Evolutionary conservation across 2,797 vertebrate genomes (phyloP), one percentile per base, ranked within the genome.

Genomic region (Sternotherus odoratus): DNA sequence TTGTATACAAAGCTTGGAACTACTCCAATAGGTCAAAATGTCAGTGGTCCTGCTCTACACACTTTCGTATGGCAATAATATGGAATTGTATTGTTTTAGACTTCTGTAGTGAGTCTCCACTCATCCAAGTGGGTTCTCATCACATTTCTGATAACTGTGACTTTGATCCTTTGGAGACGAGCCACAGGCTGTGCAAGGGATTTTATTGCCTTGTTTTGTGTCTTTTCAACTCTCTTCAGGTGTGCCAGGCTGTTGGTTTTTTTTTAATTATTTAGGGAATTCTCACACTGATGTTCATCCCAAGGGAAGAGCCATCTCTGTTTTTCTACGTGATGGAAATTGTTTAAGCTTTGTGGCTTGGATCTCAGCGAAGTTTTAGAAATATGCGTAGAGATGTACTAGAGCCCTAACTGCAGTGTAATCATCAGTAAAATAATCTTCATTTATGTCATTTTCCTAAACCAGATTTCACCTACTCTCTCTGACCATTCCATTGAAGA

Each of bases 361-460:
- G 66, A 46, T 57, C 72, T 89, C 75, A n/a, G 50, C 46, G 28
- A 49, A 46, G 28, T 46, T 86, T 96, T 91, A 95, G 85, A 89
- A 94, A 94, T 81, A 96, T 89, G 54, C 77, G 85, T 95, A 86
- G 60, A 87, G 95, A 88, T 91, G 88, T 95, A 92, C 95, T 0
- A 19, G 83, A 96, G 82, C 87, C 91, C 95, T 95, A 95, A 97
- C 88, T 91, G 81, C 87, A 91, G 89, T 21, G 75, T 95, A 95
- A 95, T 90, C 91, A 93, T 92, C 85, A 75, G 74, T 95, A 91
- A 95, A 96, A 96, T 96, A 49, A 89, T 89, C 86, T 96, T 92
- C 89, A 90, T 96, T 96, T 92, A 95, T 96, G 95, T 94, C 93
- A 94, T 85, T 91, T 93, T 95, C 36, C 88, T 94, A 96, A 97